Base-by-base conservation (phyloP, 2,113 vertebrate genomes). In the Cairina moschata region DNA sequence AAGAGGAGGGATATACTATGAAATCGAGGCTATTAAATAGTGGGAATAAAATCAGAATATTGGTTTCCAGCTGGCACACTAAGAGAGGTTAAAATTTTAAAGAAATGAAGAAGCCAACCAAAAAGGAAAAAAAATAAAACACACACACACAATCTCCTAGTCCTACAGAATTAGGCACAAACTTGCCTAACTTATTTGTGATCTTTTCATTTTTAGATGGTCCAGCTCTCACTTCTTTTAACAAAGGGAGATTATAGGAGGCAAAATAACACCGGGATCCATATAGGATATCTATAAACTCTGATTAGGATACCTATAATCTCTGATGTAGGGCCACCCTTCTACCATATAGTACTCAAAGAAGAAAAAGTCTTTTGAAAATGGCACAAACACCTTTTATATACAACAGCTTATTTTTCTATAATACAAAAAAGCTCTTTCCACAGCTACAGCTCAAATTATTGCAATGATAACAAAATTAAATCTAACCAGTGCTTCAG, bases 41-140 rank as follows among this genome's bases (percentile, higher is more conserved):
- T 90, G 86, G 93, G 91, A 95, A 92, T 78, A 85, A 95, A 96
- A 91, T 97, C 95, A 97, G 84, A 94, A 89, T 79, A 73, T 74
- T 72, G 36, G 55, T 88, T 96, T 97, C 97, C 97, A 98, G 96
- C 93, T 97, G 97, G 96, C 96, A 94, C 20, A 58, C 46, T 58
- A 78, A 88, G 46, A 83, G 23, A 93, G 75, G 82, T 86, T 95
- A 88, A 96, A 74, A 96, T 95, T 65, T 91, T 84, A 95, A 93
- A 95, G 82, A 97, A 81, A 92, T 67, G 90, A 94, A 97, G 65
- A 80, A 90, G 22, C 79, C 44, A 83, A 94, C 2, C 0, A 74
- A 29, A 52, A 40, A 54, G 50, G n/a, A 22, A 29, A 7, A 65
- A 65, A 17, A 31, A 31, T 22, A 28, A 32, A 8, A 20, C 40